phyloP scores from a whole-genome alignment of 2,888 invertebrate species.

The Syrphus vitripennis region DNA sequence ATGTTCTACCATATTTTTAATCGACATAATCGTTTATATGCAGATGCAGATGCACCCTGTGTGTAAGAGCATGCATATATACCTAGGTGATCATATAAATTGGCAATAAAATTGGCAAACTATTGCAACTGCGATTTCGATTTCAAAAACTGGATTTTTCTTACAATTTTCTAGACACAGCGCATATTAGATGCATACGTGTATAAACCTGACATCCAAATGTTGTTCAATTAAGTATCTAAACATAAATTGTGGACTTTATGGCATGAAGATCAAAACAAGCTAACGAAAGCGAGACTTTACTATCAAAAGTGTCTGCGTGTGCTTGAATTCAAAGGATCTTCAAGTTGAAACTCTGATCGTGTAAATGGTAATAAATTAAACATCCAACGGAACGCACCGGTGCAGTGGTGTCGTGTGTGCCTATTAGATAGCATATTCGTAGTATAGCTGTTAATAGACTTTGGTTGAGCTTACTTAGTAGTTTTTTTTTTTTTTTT shows the following conservation, averaged over 20 bases:
- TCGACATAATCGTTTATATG: conserved; percentile 26
- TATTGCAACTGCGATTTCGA: conserved; percentile 22
- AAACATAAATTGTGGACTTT: conserved; percentile 64
- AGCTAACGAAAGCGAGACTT: conserved; percentile 56
- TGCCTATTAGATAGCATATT: conserved; percentile 22
- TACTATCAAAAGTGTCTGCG: conserved; percentile 30
- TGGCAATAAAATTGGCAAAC: conserved; percentile 59
- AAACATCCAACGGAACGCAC: neutral
- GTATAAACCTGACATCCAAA: neutral
- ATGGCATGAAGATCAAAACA: conserved; percentile 38
- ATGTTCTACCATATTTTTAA: conserved; percentile 10
- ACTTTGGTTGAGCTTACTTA: conserved; percentile 29
- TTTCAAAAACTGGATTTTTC: conserved; percentile 38
- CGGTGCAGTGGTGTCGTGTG: neutral
- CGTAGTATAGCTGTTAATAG: conserved; percentile 37
- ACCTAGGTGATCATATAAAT: conserved; percentile 56
- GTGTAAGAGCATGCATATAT: conserved; percentile 15
- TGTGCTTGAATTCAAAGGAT: neutral
- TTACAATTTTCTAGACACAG: neutral
- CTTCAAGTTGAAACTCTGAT: neutral
- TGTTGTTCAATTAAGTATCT: conserved; percentile 64
- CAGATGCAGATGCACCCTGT: conserved; percentile 1
- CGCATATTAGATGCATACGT: neutral
- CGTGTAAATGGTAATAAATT: conserved; percentile 31
- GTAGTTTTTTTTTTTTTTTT: too few species aligned